Conservation (phyloP, 2,888 invertebrate species). For the Tromatobia lineatoria region DNA sequence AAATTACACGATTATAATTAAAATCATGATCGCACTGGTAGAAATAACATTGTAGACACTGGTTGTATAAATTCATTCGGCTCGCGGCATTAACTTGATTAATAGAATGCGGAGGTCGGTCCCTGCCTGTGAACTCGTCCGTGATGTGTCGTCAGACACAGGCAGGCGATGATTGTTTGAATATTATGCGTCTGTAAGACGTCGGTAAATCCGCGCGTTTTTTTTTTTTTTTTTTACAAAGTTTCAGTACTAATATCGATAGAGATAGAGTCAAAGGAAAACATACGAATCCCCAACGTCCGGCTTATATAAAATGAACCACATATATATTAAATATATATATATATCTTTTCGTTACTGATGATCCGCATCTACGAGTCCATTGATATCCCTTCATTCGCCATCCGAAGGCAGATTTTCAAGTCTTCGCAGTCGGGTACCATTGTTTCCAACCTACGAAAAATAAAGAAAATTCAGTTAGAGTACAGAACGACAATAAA, state of each 20-base stretch:
- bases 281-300: conserved; percentile 63
- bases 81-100: conserved; percentile 20
- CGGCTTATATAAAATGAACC: conserved; percentile 56
- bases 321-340: conserved; percentile 69
- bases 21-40: conserved; percentile 60
- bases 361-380: conserved; percentile 46
- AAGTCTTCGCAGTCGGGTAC: conserved; percentile 79
- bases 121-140: background rate
- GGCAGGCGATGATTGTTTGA: conserved; percentile 15
- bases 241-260: conserved; percentile 48
- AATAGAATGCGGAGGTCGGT: conserved; percentile 43
- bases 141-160: conserved; percentile 29
- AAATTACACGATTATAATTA: conserved; percentile 37
- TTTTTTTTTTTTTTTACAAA: too few species aligned
- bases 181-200: conserved; percentile 9
- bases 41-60: conserved; percentile 55
- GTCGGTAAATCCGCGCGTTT: conserved; percentile 18
- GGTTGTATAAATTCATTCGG: conserved; percentile 47
- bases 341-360: conserved; percentile 47
- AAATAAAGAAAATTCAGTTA: background rate
- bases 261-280: conserved; percentile 59
- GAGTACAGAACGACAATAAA: conserved; percentile 22
- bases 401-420: conserved; percentile 78
- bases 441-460: conserved; percentile 78
- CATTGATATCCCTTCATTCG: conserved; percentile 72